phyloP scores from a whole-genome alignment of 1,140 invertebrate species.

The Euwallacea fornicatus region DNA sequence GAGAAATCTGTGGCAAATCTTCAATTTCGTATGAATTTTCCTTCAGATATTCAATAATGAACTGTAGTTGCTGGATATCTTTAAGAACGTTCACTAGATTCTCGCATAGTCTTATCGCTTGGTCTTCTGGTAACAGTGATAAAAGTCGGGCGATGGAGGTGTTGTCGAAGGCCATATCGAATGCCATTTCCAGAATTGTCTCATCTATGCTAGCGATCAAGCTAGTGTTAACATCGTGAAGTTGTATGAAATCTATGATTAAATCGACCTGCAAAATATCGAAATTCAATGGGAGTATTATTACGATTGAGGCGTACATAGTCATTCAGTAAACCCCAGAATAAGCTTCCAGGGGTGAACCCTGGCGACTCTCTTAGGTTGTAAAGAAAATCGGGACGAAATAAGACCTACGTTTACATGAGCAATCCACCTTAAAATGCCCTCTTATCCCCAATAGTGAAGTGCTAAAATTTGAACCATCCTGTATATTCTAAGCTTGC shows the following conservation, averaged over 20 bases:
- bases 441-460: too few relatives aligned
- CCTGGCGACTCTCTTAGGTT: too few relatives aligned
- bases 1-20: constrained; percentile 58
- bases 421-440: too few relatives aligned
- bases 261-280: constrained; percentile 37
- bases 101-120: constrained; percentile 63
- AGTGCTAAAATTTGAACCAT: too few relatives aligned
- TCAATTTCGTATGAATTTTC: constrained; percentile 32
- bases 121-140: constrained; percentile 55
- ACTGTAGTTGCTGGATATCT: constrained; percentile 61
- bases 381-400: too few relatives aligned
- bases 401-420: too few relatives aligned
- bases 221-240: constrained; percentile 37
- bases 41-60: constrained; percentile 12
- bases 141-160: constrained; percentile 56
- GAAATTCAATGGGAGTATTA: too few relatives aligned
- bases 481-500: too few relatives aligned
- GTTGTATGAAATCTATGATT: constrained; percentile 39
- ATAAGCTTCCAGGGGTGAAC: too few relatives aligned
- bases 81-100: constrained; percentile 64
- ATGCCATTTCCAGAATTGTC: constrained; percentile 56
- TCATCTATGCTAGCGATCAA: constrained; percentile 50
- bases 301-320: too few relatives aligned
- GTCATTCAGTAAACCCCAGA: too few relatives aligned
- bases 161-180: constrained; percentile 52